Evolutionary conservation across 2,797 vertebrate genomes (phyloP), one percentile per base, ranked within the genome.

Genomic region (Sciaenops ocellatus): DNA sequence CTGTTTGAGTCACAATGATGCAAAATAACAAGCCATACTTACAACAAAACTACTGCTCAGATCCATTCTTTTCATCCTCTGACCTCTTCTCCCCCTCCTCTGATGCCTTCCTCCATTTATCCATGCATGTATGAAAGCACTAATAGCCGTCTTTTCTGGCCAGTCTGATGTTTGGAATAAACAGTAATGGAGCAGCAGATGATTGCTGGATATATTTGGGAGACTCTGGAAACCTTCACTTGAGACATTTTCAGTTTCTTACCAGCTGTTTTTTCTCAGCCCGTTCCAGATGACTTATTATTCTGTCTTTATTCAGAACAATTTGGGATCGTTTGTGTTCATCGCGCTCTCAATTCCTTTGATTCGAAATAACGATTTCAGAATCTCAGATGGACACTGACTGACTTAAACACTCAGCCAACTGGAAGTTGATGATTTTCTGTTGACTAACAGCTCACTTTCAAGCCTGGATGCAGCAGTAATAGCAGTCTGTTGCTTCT

Each of bases 381-480:
- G 42, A 59, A 50, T 51, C 30, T 73, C 34, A 73, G 6, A 73
- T 55, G n/a, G 59, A 65, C 12, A 47, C 4, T 26, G 38, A 22
- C 34, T 38, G 34, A 38, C 51, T 61, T 41, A 41, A 38, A 44
- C 26, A 47, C 59, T 16, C 16, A 57, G n/a, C 18, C 26, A 52
- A 48, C 6, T 75, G 20, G 34, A 57, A 48, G 62, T 16, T 24
- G 18, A 54, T 57, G 52, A 4, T 73, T 72, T 62, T 20, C 64
- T 62, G 26, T 71, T 51, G n/a, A 56, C 50, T 44, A 72, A 80
- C 55, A 4, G 57, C 81, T 84, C 64, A 46, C 52, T 83, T 79
- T 81, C n/a, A 82, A 63, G 76, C 52, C 70, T 83, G 75, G 76
- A 78, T 24, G 61, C 77, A 55, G 76, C 47, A 84, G 70, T 51